Base-by-base conservation (phyloP, 2,797 vertebrate genomes). In the Tragopan temminckii region DNA sequence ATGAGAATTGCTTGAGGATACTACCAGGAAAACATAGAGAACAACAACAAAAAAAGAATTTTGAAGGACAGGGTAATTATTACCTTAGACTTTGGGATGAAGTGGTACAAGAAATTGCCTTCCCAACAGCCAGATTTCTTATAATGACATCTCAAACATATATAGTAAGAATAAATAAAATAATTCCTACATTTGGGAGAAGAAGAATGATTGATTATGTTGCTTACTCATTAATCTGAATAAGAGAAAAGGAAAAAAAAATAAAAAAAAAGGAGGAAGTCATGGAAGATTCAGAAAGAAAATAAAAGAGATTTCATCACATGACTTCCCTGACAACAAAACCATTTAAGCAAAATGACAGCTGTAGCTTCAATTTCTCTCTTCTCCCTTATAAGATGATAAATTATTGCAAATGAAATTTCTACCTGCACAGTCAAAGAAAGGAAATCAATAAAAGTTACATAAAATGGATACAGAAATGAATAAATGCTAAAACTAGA, bases 391-490 rank as follows among this genome's bases (percentile, higher is more conserved):
- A 38, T 55, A 69, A 74, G 6, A 25, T 46, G 3, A n/a, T 25
- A 67, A 0, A 0, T 58, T 52, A 31, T 25, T 0, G 1, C 5
- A 64, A 35, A 29, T 23, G 11, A 79, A 38, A 31, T 40, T 61
- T 85, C 66, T 48, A 29, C 4, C 9, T 48, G 27, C 12, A 11
- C 16, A 35, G 9, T 63, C 25, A 29, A 71, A 84, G 38, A 53
- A 58, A 79, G 29, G 29, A n/a, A 55, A 55, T 55, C 19, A 55
- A 55, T 55, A 55, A n/a, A 80, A 40, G 1, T 18, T 48, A 5
- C n/a, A 8, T 40, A 35, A 88, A 53, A n/a, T 53, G 23, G 0
- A 40, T 1, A 5, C 20, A 23, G 31, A 66, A 66, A 5, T 40
- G n/a, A 46, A 69, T 40, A 46, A 79, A 36, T 1, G 11, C 36